Evolutionary conservation across 2,888 invertebrate species (phyloP).

Genomic region (Andrena bicolor): DNA sequence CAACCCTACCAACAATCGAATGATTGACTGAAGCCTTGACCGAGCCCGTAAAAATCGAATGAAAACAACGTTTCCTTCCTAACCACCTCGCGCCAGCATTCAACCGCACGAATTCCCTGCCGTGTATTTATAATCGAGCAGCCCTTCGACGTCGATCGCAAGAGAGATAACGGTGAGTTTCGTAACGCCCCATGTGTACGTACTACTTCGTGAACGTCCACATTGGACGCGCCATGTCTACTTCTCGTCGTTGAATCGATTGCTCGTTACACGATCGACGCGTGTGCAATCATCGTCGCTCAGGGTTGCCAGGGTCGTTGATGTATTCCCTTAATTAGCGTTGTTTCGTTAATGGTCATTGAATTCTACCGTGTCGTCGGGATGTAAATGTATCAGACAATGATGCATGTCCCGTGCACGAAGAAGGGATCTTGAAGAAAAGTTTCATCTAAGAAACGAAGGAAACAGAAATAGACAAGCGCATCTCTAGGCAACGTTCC

Average conservation of each 20-base stretch:
- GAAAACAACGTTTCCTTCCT: background rate
- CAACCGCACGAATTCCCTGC: background rate
- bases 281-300: slow-evolving; percentile 39
- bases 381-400: background rate
- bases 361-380: slow-evolving; percentile 8
- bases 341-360: background rate
- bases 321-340: slow-evolving; percentile 20
- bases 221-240: slow-evolving; percentile 4
- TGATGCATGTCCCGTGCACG: background rate
- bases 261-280: slow-evolving; percentile 45
- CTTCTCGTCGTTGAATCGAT: slow-evolving; percentile 57
- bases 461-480: slow-evolving; percentile 4
- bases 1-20: slow-evolving; percentile 9
- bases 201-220: slow-evolving; percentile 14
- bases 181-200: slow-evolving; percentile 47
- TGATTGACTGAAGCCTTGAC: slow-evolving; percentile 23
- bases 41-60: slow-evolving; percentile 38
- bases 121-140: slow-evolving; percentile 3
- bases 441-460: background rate
- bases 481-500: slow-evolving; percentile 6
- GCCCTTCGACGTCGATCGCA: background rate
- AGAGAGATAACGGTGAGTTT: slow-evolving; percentile 1
- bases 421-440: slow-evolving; percentile 7
- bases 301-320: background rate
- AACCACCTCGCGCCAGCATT: slow-evolving; percentile 8